Evolutionary conservation across 2,113 vertebrate species (phyloP).

Genomic region (Percopsis transmontana): DNA sequence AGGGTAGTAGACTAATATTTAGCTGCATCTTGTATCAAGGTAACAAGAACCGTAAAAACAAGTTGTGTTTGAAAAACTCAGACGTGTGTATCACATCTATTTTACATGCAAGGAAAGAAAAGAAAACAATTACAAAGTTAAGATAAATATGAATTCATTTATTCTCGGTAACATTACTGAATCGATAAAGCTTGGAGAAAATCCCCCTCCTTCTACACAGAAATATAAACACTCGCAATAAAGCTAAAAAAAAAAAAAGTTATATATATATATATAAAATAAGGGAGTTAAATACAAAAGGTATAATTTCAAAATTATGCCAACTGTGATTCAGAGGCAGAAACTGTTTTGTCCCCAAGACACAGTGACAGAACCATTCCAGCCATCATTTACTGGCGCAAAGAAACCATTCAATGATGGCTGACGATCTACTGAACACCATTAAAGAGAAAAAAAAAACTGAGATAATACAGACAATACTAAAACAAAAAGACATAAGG

Average conservation of each 20-base stretch:
- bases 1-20: too few relatives aligned
- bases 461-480: neutral
- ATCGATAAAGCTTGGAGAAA: slow-evolving; percentile 1
- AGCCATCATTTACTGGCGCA: too few relatives aligned
- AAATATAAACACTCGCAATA: slow-evolving; percentile 1
- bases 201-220: neutral
- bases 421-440: neutral
- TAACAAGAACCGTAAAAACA: neutral
- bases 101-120: neutral
- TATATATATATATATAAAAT: neutral
- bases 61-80: neutral
- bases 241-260: slow-evolving; percentile 8
- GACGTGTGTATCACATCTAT: neutral
- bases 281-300: too few relatives aligned
- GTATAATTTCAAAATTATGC: too few relatives aligned
- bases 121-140: neutral
- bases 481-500: neutral
- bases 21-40: neutral
- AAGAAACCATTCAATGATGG: neutral
- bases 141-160: slow-evolving; percentile 45
- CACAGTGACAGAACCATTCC: too few relatives aligned
- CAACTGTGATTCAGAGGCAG: too few relatives aligned
- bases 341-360: too few relatives aligned
- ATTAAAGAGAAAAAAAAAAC: neutral
- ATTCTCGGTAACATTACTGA: slow-evolving; percentile 37